These are phyloP conservation scores for Zaprionus ghesquierei DNA, from an alignment of 1,140 invertebrate species.

Conservation along the genomic window DNA sequence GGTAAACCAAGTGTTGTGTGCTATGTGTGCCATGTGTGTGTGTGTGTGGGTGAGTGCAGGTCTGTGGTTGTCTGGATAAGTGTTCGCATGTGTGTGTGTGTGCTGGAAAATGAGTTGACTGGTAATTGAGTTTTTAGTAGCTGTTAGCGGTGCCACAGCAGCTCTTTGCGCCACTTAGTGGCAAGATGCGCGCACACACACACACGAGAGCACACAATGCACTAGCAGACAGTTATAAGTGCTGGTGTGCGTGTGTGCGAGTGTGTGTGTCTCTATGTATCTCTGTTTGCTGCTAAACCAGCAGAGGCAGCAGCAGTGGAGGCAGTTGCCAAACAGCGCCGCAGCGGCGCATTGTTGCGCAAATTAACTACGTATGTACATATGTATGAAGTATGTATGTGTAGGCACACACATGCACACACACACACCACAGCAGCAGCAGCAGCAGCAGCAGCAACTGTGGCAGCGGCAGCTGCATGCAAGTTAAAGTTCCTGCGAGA, in stretches of 20 bases:
- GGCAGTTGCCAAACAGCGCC: slow-evolving; percentile 18
- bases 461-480: slow-evolving; percentile 28
- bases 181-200: slow-evolving; percentile 53
- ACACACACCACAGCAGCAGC: neutral
- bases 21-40: neutral
- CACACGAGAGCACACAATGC: neutral
- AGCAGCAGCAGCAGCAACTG: slow-evolving; percentile 5
- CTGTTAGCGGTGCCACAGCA: slow-evolving; percentile 71
- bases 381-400: neutral
- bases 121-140: slow-evolving; percentile 78
- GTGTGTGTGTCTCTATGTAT: neutral
- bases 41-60: neutral
- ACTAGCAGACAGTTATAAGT: neutral
- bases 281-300: slow-evolving; percentile 13
- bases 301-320: slow-evolving; percentile 6
- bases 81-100: neutral
- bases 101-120: slow-evolving; percentile 43
- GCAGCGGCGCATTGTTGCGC: slow-evolving; percentile 58
- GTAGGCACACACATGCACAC: slow-evolving; percentile 22
- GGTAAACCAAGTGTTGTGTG: neutral
- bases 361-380: slow-evolving; percentile 55
- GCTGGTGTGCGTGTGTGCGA: neutral
- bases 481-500: slow-evolving; percentile 61
- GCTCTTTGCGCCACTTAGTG: slow-evolving; percentile 70
- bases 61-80: neutral